phyloP scores from a whole-genome alignment of 1,140 invertebrate species.

The Cydia splendana region DNA sequence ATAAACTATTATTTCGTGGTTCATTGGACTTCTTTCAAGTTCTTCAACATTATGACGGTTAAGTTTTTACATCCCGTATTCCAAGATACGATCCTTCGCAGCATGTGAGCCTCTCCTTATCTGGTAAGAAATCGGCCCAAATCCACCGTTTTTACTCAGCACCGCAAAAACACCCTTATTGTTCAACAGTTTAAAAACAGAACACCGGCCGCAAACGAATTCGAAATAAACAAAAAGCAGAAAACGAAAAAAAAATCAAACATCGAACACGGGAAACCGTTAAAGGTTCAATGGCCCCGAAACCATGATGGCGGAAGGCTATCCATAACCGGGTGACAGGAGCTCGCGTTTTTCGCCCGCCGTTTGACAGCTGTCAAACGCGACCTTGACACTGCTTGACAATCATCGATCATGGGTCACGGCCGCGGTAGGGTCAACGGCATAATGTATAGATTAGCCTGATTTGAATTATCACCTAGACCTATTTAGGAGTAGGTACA shows the following conservation, averaged over 20 bases:
- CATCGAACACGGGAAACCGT: conserved; percentile 25
- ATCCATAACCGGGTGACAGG: conserved; percentile 70
- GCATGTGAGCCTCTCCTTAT: conserved; percentile 3
- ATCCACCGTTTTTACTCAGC: not conserved
- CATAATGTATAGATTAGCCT: conserved; percentile 17
- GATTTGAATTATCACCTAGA: conserved; percentile 1
- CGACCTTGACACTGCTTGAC: conserved; percentile 70
- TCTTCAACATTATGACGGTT: not conserved
- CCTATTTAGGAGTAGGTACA: not conserved
- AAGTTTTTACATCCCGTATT: conserved; percentile 11
- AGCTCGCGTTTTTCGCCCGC: conserved; percentile 65
- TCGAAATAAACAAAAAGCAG: conserved; percentile 21
- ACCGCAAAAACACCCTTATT: conserved; percentile 15
- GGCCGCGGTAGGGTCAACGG: conserved; percentile 17
- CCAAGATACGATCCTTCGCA: not conserved
- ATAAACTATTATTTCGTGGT: not conserved
- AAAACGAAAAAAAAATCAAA: conserved; percentile 32
- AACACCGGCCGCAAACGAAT: conserved; percentile 24
- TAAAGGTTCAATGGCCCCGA: conserved; percentile 57
- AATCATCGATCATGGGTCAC: conserved; percentile 63
- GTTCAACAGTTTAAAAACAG: conserved; percentile 20
- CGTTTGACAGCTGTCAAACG: conserved; percentile 70
- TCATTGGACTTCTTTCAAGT: not conserved
- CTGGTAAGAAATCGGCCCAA: conserved; percentile 12
- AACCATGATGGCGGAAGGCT: conserved; percentile 63